A percentile compares a stretch with the other conserved stretches of the same genome.
Evolutionary conservation across 2,113 vertebrate genomes (phyloP).

Genomic region (Acanthisitta chloris): DNA sequence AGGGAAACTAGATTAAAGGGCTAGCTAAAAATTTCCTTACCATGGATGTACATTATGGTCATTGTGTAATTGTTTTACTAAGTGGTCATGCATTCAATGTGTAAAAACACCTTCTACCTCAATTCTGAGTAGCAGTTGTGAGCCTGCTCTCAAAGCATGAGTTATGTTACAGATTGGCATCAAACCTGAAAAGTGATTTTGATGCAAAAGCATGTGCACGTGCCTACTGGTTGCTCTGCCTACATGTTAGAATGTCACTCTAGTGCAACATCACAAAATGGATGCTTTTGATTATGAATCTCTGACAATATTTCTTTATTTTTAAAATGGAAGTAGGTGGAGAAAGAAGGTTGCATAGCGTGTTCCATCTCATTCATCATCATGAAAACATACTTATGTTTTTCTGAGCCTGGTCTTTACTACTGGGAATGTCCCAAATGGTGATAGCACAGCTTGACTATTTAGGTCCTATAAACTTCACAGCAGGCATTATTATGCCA

Average conservation of each 20-base stretch:
- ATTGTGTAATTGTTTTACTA: background rate
- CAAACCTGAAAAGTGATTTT: background rate
- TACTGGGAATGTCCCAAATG: rapidly evolving
- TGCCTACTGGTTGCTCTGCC: background rate
- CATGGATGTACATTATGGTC: background rate
- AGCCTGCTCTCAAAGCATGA: background rate
- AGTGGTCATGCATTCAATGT: background rate
- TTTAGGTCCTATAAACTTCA: background rate
- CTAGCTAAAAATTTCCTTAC: background rate
- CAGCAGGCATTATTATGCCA: background rate
- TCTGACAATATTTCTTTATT: background rate
- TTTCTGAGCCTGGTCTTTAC: background rate
- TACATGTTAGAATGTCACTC: background rate
- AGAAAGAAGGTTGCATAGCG: background rate
- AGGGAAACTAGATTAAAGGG: background rate
- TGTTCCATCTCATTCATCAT: background rate
- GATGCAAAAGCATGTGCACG: background rate
- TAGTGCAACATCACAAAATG: rapidly evolving
- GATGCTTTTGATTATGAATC: background rate
- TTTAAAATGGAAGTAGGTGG: background rate
- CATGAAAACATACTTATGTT: background rate
- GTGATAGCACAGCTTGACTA: background rate
- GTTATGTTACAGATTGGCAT: background rate
- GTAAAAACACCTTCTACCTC: background rate
- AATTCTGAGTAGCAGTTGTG: background rate